Evolutionary conservation across 2,888 invertebrate species (phyloP), one percentile per base, ranked within the genome.

Genomic region (Caenorhabditis sp.): DNA sequence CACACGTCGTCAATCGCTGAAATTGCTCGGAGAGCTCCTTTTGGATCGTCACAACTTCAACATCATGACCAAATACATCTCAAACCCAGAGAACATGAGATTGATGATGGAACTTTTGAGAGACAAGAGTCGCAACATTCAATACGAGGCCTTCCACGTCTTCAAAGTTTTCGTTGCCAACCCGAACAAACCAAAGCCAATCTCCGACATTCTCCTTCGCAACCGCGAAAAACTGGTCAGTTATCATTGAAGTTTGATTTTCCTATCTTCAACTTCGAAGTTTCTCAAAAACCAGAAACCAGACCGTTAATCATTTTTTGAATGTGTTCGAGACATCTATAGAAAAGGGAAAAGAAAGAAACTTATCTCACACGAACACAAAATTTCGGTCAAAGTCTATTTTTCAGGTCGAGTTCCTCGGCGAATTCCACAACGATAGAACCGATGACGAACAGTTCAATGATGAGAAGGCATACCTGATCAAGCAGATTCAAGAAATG

Each of bases 111-210:
- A 98, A 93, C 97, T 99, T 97, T 94, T 99, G 93, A 96, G 97
- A 94, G 98, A 99, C 93, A 97, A 98, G 93, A 97, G 98, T 91
- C 95, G 98, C 92, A 99, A 98, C 94, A 99, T 99, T 93, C 99
- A 99, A 94, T 99, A 99, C 94, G 99, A 99, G 94, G 99, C 99
- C 94, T 99, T 99, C 95, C 99, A 99, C 93, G 99, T 99, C 92
- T 99, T 99, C 94, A 99, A 99, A 95, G 98, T 99, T 92, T 99
- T 99, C 94, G 99, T 99, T 93, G 99, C 99, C 91, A 99, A 99
- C 94, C 99, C 99, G 88, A 98, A 99, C 94, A 99, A 99, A 94
- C 98, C 99, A 89, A 97, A 97, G 94, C 97, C 99, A 88, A 99
- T 99, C 92, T 94, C 98, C 94, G 99, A 99, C 93, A 99, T 99